Base-by-base conservation (phyloP, 2,797 vertebrate species). In the Mycteria americana region DNA sequence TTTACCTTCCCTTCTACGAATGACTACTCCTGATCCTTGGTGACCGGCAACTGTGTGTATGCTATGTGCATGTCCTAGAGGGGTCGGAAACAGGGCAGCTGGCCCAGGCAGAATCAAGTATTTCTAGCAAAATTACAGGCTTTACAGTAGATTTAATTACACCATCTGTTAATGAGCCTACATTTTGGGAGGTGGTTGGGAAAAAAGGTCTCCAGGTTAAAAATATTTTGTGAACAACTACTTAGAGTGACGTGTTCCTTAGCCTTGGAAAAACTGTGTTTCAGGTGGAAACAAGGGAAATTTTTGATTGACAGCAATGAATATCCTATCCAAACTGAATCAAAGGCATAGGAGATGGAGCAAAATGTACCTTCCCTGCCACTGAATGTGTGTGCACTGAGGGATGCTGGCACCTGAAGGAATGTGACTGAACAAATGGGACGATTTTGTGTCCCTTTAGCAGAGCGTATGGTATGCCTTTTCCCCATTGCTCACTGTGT, bases 381-480 rank as follows among this genome's bases (percentile, higher is more conserved):
- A 10, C 45, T 62, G 46, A 22, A 9, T 43, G 6, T 9, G 24
- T 4, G 5, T 45, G 24, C 17, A 5, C 18, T 57, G 45, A 69
- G 59, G 72, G 41, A 28, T 3, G 4, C 14, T 37, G 69, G 22
- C 31, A 48, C 17, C 23, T 33, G 41, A 31, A 41, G 57, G 33
- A 84, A 22, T 10, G 13, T 22, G 41, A 27, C 45, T 78, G 67
- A 50, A 46, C 62, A 69, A 41, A 13, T 2, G 27, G 18, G 43
- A 13, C 30, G 10, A 6, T 9, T 37, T 75, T 60, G 11, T 56
- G 21, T 65, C 18, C 41, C 74, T 13, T 59, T 53, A 65, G 18
- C 59, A 85, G 7, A 78, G 13, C 0, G 0, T 12, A 6, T 27
- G 28, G 15, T 10, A 19, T 2, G 3, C 24, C 37, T 74, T 82